Evolutionary conservation across 2,113 vertebrate species (phyloP), one percentile per base, ranked within the genome.

Genomic region (Hoplias malabaricus): DNA sequence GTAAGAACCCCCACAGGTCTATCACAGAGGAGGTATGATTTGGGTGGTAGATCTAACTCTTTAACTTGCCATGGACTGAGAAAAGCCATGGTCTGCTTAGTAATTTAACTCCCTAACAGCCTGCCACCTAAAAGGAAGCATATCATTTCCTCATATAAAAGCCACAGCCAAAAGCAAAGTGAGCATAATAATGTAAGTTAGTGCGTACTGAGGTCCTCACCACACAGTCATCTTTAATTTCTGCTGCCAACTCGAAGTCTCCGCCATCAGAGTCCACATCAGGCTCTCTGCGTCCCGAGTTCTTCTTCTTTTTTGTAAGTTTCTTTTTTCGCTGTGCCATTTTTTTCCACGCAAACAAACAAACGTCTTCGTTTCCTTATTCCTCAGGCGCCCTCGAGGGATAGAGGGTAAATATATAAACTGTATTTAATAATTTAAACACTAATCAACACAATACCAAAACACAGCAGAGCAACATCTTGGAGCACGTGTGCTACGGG

Each of bases 281-380:
- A 1, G 70, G n/a, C 2, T 92, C 91, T 48, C 83, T 87, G 57
- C 46, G 73, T 8, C 23, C 63, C 0, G 61, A 14, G 68, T 83
- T 82, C 62, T 85, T 88, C 86, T 83, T 93, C 81, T 87, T 93
- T 85, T 90, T 93, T 14, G 82, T 90, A 2, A 91, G 16, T 40
- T 86, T 92, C 85, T 93, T 93, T 86, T 90, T 94, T 6, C 87
- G 89, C 62, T 91, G 91, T 0, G 90, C 92, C 93, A 94, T 94
- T 5, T 2, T 69, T 23, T 50, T 5, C 72, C 53, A 6, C 2
- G 8, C 11, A 36, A 63, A 63, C 59, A 11, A 19, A 16, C 33
- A 5, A 34, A n/a, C 34, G 5, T 3, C 59, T 63, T 21, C 11
- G 33, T 36, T n/a, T 4, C n/a, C 33, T 33, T 36, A 14, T 7